phyloP scores from a whole-genome alignment of 2,888 invertebrate genomes.

The Osmoderma eremita region DNA sequence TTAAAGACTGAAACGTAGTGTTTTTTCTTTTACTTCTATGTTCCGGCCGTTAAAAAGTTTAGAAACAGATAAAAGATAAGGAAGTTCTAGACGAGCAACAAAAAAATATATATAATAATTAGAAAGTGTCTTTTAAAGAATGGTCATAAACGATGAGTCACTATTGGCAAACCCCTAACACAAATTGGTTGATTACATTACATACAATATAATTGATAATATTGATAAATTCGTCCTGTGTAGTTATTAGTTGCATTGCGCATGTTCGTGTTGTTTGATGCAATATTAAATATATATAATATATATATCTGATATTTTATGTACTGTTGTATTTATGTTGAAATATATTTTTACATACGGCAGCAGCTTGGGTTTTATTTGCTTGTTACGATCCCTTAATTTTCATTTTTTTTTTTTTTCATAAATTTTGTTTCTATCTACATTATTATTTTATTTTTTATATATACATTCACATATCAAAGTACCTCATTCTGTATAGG shows the following conservation, averaged over 20 bases:
- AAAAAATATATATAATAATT: not conserved
- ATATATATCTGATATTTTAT: slow-evolving; percentile 61
- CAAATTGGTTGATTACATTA: slow-evolving; percentile 34
- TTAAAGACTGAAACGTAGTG: slow-evolving; percentile 51
- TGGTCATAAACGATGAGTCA: slow-evolving; percentile 24
- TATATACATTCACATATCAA: slow-evolving; percentile 24
- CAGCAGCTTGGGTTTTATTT: slow-evolving; percentile 65
- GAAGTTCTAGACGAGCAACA: slow-evolving; percentile 8
- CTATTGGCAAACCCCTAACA: slow-evolving; percentile 64
- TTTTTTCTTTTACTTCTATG: slow-evolving; percentile 41
- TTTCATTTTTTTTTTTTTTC: slow-evolving; percentile 23
- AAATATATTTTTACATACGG: slow-evolving; percentile 66
- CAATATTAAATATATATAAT: slow-evolving; percentile 59
- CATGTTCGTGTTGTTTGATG: slow-evolving; percentile 66
- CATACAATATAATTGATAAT: slow-evolving; percentile 38
- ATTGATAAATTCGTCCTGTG: slow-evolving; percentile 56
- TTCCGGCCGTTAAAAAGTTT: slow-evolving; percentile 62
- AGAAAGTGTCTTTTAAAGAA: slow-evolving; percentile 16
- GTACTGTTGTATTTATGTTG: slow-evolving; percentile 66
- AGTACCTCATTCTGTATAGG: slow-evolving; percentile 2
- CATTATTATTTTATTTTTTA: slow-evolving; percentile 13
- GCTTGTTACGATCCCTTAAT: slow-evolving; percentile 52
- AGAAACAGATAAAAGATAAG: slow-evolving; percentile 33
- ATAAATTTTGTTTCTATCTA: slow-evolving; percentile 15
- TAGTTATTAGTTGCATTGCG: slow-evolving; percentile 62